phyloP scores from a whole-genome alignment of 1,140 invertebrate genomes.

The Protaetia brevitarsis region DNA sequence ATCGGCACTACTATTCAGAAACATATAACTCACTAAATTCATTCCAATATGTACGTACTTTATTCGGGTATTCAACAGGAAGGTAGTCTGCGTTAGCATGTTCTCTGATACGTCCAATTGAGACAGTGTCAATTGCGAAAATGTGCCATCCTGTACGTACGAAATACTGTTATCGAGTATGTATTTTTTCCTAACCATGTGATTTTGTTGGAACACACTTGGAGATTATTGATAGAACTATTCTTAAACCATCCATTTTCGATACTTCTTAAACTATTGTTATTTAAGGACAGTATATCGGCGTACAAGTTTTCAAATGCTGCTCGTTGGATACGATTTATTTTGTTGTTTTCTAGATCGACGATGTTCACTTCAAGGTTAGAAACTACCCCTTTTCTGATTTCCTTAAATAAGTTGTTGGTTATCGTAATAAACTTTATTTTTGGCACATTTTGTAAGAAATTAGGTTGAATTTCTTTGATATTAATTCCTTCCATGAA shows the following conservation, averaged over 20 bases:
- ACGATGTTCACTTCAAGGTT: neutral
- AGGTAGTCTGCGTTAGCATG: neutral
- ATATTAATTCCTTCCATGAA: neutral
- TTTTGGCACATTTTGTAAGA: neutral
- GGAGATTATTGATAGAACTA: neutral
- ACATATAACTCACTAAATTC: neutral
- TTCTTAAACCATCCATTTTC: slow-evolving; percentile 5
- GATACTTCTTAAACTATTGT: neutral
- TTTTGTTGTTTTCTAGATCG: neutral
- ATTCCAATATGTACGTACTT: neutral
- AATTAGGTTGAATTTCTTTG: neutral
- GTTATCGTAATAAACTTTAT: neutral
- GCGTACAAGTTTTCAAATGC: neutral
- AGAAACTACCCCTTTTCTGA: neutral
- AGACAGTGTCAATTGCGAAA: neutral
- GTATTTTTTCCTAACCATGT: neutral
- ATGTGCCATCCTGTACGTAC: neutral
- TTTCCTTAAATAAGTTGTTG: neutral
- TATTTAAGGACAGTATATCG: neutral
- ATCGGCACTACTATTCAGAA: neutral
- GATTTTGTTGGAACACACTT: neutral
- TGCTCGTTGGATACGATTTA: neutral
- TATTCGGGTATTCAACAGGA: neutral
- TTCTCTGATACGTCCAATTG: neutral
- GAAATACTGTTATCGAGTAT: neutral